Evolutionary conservation across 2,797 vertebrate genomes (phyloP).

Genomic region (Etheostoma perlongum): DNA sequence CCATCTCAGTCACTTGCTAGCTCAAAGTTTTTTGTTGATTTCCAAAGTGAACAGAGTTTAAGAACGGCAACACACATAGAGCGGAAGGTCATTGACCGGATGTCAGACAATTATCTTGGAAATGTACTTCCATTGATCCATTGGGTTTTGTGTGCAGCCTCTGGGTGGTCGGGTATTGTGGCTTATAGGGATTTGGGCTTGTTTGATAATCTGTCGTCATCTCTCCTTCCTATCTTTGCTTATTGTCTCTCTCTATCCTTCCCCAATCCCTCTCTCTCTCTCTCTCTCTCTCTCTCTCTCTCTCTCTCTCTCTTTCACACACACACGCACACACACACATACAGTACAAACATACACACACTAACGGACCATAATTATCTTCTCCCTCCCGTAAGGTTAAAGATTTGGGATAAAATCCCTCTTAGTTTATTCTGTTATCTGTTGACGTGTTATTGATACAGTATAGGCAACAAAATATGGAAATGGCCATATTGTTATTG

Average conservation of each 20-base stretch:
- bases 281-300: conserved; percentile 30
- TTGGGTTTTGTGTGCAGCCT: conserved; percentile 57
- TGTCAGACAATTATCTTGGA: too few species aligned
- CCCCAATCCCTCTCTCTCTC: conserved; percentile 20
- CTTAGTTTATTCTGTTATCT: conserved; percentile 17
- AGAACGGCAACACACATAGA: too few species aligned
- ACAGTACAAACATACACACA: conserved; percentile 19
- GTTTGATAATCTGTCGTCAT: conserved; percentile 80
- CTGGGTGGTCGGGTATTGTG: conserved; percentile 75
- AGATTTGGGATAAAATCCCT: conserved; percentile 37
- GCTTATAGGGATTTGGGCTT: conserved; percentile 71
- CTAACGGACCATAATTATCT: conserved; percentile 52
- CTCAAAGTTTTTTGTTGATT: too few species aligned
- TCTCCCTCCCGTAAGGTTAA: conserved; percentile 30
- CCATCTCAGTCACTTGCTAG: conserved; percentile 25
- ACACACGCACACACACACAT: conserved; percentile 19
- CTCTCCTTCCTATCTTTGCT: conserved; percentile 61
- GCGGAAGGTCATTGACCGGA: too few species aligned
- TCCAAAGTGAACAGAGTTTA: too few species aligned
- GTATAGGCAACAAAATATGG: background rate
- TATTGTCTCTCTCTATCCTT: conserved; percentile 40
- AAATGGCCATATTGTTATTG: background rate
- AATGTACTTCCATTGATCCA: too few species aligned
- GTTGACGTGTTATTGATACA: conserved; percentile 9
- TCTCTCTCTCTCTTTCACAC: conserved; percentile 12